Base-by-base conservation (phyloP, 2,797 vertebrate species). In the Helarctos malayanus region DNA sequence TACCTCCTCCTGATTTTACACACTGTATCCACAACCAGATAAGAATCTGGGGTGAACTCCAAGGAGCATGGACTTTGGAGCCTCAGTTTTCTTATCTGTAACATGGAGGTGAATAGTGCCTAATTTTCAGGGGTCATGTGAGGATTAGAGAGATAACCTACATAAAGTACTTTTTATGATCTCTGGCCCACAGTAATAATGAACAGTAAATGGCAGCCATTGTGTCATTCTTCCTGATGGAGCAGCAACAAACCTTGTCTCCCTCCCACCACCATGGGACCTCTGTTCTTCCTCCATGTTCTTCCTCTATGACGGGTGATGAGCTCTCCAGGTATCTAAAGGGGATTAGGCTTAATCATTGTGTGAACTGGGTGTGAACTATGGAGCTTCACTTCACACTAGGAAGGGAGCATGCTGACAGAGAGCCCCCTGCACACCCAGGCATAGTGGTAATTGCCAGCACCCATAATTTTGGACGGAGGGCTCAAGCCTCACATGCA, bases 51-150 rank as follows among this genome's bases (percentile, higher is more conserved):
- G 25, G 27, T 32, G 32, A 18, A n/a, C 49, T 71, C 29, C 5
- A 19, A 25, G n/a, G 11, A 81, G 35, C 11, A n/a, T 18, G 12
- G 38, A 38, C 84, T 52, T 75, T 14, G 19, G 41, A 63, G 38
- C 29, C 27, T 80, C 73, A 54, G 25, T 89, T 94, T 92, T 6
- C 63, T 92, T 54, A 35, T 14, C 32, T 88, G 41, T 78, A 78
- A 88, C 87, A 63, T 38, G 59, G 54, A 89, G 29, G 35, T 41
- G 14, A 59, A 47, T 1, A 32, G 9, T 57, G 16, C 35, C 59
- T 68, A 49, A 45, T 49, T 73, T 47, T 87, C 63, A 81, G 41
- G 8, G 32, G 52, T 84, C 32, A 52, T 52, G 47, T 69, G 25
- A 92, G 19, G 32, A 49, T 73, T n/a, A n/a, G 65, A 4, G 76